Conservation (phyloP, 2,888 invertebrate species). For the Pammene aurita region DNA sequence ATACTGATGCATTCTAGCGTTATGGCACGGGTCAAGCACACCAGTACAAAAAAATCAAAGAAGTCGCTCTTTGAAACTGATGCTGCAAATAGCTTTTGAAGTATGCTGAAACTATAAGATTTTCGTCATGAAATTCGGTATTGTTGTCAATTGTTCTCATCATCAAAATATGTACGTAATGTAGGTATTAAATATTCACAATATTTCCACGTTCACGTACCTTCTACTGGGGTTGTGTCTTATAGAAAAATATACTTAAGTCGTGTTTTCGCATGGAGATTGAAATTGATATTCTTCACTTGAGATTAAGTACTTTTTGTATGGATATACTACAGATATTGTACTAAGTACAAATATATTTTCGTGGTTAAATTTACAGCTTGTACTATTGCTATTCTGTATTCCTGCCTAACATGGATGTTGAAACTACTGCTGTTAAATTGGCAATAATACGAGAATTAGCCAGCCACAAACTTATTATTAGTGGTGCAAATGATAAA, state of each 20-base stretch:
- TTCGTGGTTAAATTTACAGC: neutral
- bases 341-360: neutral
- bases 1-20: conserved; percentile 4
- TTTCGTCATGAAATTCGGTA: neutral
- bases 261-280: no score
- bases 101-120: neutral
- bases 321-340: no score
- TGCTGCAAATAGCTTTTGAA: no score
- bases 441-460: conserved; percentile 37
- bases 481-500: conserved; percentile 35
- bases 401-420: conserved; percentile 16
- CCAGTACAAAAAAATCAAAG: neutral
- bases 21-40: neutral
- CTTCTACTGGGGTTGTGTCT: no score
- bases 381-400: neutral
- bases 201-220: no score
- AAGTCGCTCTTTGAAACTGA: neutral
- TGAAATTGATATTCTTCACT: no score
- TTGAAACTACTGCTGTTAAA: conserved; percentile 26
- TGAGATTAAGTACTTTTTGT: no score
- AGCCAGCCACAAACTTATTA: conserved; percentile 32
- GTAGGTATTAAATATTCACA: no score
- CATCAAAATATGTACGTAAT: no score
- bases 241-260: no score
- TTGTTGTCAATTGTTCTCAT: no score